These are phyloP conservation scores for Drosophila recens DNA, from an alignment of 2,888 invertebrate species.

Conservation along the genomic window DNA sequence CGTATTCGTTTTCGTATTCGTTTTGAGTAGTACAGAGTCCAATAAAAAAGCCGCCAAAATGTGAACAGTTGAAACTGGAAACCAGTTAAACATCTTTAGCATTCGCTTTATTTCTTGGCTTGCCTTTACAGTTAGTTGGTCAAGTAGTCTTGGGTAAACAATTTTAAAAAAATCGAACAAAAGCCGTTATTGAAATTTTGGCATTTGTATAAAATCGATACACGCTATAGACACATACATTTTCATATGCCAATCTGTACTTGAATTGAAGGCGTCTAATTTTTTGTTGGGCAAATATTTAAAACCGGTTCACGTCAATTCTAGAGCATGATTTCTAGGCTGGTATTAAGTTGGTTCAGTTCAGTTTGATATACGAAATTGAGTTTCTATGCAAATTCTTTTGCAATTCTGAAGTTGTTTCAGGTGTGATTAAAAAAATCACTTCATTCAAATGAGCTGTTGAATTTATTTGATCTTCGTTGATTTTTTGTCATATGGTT, in stretches of 20 bases:
- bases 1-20: conserved; percentile 8
- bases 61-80: conserved; percentile 33
- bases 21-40: conserved; percentile 12
- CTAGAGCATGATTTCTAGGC: conserved; percentile 56
- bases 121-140: conserved; percentile 54
- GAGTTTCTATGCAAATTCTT: conserved; percentile 48
- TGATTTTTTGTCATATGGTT: background rate
- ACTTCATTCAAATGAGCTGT: background rate
- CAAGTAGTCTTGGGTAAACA: conserved; percentile 49
- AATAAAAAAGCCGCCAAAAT: conserved; percentile 38
- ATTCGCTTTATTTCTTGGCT: conserved; percentile 6
- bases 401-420: conserved; percentile 4
- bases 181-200: conserved; percentile 61
- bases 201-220: conserved; percentile 16
- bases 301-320: conserved; percentile 66
- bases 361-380: conserved; percentile 24
- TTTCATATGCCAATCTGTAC: conserved; percentile 33
- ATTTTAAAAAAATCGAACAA: conserved; percentile 21
- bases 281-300: conserved; percentile 31
- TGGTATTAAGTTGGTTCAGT: conserved; percentile 12
- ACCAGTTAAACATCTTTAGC: conserved; percentile 69
- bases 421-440: background rate
- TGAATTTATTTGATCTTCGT: background rate
- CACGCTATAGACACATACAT: conserved; percentile 6
- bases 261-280: conserved; percentile 45